Base-by-base conservation (phyloP, 2,113 vertebrate species). In the Sigmodon hispidus region DNA sequence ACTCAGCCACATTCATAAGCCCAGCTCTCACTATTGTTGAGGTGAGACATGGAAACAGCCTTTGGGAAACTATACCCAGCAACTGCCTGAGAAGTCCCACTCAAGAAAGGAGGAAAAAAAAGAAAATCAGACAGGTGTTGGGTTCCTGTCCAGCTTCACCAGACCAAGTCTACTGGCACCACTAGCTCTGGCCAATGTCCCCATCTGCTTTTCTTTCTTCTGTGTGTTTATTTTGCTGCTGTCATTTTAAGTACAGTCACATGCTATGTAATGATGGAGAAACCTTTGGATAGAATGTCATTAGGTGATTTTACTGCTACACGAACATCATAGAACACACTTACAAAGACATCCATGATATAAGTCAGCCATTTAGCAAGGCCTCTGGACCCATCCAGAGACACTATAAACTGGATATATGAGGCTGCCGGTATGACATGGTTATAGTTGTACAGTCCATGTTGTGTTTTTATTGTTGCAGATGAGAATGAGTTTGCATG, bases 11-110 rank as follows among this genome's bases (percentile, higher is more conserved):
- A 0, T 97, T 99, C 17, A 99, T 99, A 99, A 99, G 93, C 99
- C 99, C 97, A 99, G 98, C 98, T 99, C 99, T 98, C 99, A 99
- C 98, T 99, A 99, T 97, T 99, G 99, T 75, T 99, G 99, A 99
- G 99, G 95, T 99, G 99, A 98, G 99, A 99, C n/a, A 98, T 99
- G 48, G 99, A 36, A 72, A 36, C 22, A 72, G 36, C 99, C 15
- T 98, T 99, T 92, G 98, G 98, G 93, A 98, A 99, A 98, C 98
- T 99, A 97, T 99, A 99, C 98, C 98, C 95, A 75, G 98, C 94
- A 0, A 96, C 97, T 89, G 91, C 98, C 69, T 93, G 98, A 88
- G 91, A 48, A 26, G 15, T 50, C 96, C 59, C 96, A 89, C 69
- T 94, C 96, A 24, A 99, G 90, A 99, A 98, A 97, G 98, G 98